These are phyloP conservation scores for Dichetophora obliterata DNA, from an alignment of 2,888 invertebrate species.

Conservation along the genomic window DNA sequence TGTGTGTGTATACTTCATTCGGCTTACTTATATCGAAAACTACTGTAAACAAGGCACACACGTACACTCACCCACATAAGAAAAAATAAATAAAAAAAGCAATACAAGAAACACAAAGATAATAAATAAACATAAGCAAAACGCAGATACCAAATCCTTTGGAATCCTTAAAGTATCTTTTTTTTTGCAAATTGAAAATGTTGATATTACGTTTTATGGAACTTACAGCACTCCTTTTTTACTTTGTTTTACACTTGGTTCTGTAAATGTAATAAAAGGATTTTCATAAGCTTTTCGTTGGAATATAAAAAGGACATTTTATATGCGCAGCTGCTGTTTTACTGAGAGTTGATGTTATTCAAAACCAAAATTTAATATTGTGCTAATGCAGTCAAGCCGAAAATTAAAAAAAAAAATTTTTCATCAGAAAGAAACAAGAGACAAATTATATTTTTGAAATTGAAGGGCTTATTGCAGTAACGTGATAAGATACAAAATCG, in stretches of 20 bases:
- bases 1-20: no score
- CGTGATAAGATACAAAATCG: no score
- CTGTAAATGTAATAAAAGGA: constrained; percentile 1
- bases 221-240: background rate
- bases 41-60: no score
- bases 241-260: background rate
- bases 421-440: background rate
- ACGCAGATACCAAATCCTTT: background rate
- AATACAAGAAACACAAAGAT: background rate
- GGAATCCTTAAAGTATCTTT: background rate
- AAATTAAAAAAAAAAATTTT: background rate
- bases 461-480: no score
- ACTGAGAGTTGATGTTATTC: background rate
- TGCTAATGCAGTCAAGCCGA: background rate
- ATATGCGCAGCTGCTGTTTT: background rate
- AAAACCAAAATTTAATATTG: background rate
- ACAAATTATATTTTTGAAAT: background rate
- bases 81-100: background rate
- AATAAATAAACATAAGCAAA: background rate
- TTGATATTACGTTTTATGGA: constrained; percentile 10
- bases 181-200: constrained; percentile 10
- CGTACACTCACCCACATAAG: background rate
- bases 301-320: constrained; percentile 10
- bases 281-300: constrained; percentile 6
- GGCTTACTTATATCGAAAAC: no score